A percentile compares a stretch with the other conserved stretches of the same genome.
phyloP scores from a whole-genome alignment of 2,113 vertebrate species.

The Hippocampus barbouri region DNA sequence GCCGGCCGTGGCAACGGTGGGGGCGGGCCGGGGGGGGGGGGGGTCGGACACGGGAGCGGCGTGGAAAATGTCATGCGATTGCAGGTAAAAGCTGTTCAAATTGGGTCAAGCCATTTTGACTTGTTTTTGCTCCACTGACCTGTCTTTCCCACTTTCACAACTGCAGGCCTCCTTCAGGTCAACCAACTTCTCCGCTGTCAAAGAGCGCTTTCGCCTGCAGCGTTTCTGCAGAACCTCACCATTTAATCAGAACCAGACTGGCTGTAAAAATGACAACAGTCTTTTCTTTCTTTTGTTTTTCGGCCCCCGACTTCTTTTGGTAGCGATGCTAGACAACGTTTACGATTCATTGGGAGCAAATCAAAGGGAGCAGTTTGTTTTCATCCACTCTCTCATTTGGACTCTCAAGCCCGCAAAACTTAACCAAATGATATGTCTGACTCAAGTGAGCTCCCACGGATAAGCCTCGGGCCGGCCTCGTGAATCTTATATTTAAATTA shows the following conservation, averaged over 20 bases:
- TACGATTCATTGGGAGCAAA: not conserved
- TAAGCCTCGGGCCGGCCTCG: not conserved
- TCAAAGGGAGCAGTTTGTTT: too few species aligned
- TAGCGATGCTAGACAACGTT: not conserved
- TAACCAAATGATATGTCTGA: not conserved
- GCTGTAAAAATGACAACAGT: not conserved
- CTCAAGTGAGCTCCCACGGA: not conserved
- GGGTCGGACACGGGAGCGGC: constrained; percentile 7
- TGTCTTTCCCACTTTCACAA: too few species aligned
- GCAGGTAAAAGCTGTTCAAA: constrained; percentile 9
- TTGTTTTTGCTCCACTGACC: too few species aligned
- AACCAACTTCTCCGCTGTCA: too few species aligned
- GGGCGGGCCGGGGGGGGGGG: too few species aligned
- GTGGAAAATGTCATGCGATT: too few species aligned
- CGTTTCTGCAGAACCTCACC: not conserved
- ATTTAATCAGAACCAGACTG: not conserved
- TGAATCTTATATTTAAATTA: not conserved
- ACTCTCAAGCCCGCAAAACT: not conserved
- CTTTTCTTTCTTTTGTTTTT: not conserved
- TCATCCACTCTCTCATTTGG: not conserved
- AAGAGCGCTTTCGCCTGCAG: too few species aligned
- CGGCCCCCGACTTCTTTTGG: not conserved
- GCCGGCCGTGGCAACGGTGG: not conserved
- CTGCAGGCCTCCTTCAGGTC: too few species aligned
- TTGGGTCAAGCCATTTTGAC: not conserved